A percentile compares a stretch with the other conserved stretches of the same genome.
These are phyloP conservation scores for Trichonephila clavipes DNA, from an alignment of 1,140 invertebrate genomes.

Conservation along the genomic window DNA sequence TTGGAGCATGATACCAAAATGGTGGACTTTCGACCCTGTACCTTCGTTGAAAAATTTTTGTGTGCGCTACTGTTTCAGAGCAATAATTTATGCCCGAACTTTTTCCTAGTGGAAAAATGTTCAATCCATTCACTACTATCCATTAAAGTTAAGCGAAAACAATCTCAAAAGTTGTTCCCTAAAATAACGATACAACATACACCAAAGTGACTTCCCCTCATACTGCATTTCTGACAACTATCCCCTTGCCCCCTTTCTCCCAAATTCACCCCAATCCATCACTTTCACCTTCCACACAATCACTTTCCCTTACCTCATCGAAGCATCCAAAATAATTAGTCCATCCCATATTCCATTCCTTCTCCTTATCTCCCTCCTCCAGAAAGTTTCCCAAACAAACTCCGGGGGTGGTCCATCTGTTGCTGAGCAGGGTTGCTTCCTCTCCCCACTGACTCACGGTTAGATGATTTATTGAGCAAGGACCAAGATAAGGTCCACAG, in stretches of 20 bases:
- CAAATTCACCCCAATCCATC: background rate
- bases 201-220: too few relatives aligned
- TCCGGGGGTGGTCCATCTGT: slow-evolving; percentile 31
- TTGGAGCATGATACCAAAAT: too few relatives aligned
- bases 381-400: slow-evolving; percentile 19
- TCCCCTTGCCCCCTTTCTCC: background rate
- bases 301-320: background rate
- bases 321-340: slow-evolving; percentile 4
- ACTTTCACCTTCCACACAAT: background rate
- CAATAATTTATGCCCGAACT: too few relatives aligned
- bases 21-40: too few relatives aligned
- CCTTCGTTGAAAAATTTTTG: too few relatives aligned
- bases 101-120: too few relatives aligned
- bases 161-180: too few relatives aligned
- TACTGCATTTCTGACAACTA: background rate
- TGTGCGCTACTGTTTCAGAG: too few relatives aligned
- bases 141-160: too few relatives aligned
- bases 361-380: background rate
- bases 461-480: slow-evolving; percentile 24
- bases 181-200: too few relatives aligned
- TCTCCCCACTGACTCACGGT: background rate
- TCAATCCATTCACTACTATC: too few relatives aligned
- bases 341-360: slow-evolving; percentile 6
- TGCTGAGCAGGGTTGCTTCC: background rate
- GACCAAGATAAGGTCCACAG: background rate